phyloP scores from a whole-genome alignment of 2,797 vertebrate species.

The Varecia variegata region DNA sequence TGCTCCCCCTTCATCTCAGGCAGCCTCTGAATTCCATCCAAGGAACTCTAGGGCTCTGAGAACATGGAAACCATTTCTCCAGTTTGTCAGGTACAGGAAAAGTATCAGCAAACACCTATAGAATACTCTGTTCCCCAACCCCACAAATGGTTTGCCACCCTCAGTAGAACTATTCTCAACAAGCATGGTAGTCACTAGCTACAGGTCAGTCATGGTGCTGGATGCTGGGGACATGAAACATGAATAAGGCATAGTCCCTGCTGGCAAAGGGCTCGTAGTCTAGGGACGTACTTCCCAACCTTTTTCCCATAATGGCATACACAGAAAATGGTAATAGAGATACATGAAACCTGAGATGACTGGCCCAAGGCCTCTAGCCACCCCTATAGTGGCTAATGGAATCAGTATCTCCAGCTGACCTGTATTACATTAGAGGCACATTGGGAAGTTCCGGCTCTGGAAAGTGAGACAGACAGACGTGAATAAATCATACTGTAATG shows the following conservation, averaged over 20 bases:
- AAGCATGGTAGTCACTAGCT: conserved; percentile 8
- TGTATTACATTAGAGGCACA: not conserved
- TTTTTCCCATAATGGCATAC: not conserved
- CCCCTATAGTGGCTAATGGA: not conserved
- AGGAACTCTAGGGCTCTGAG: not conserved
- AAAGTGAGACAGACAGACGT: not conserved
- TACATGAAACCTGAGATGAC: not conserved
- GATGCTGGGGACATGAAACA: not conserved
- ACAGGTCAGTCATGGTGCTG: not conserved
- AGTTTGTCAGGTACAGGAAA: conserved; percentile 29
- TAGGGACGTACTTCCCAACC: not conserved
- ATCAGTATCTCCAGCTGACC: not conserved
- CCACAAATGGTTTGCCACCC: not conserved
- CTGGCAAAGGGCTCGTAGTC: not conserved
- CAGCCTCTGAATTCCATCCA: not conserved
- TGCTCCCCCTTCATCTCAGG: not conserved
- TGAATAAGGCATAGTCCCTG: not conserved
- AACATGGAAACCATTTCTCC: not conserved
- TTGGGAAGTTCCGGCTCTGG: not conserved
- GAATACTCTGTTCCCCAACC: not conserved
- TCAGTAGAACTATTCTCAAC: not conserved
- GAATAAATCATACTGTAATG: not conserved
- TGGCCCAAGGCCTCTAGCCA: not conserved
- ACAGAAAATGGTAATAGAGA: not conserved
- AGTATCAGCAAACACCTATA: not conserved